phyloP scores from a whole-genome alignment of 2,888 invertebrate species.

The Andricus curvator region DNA sequence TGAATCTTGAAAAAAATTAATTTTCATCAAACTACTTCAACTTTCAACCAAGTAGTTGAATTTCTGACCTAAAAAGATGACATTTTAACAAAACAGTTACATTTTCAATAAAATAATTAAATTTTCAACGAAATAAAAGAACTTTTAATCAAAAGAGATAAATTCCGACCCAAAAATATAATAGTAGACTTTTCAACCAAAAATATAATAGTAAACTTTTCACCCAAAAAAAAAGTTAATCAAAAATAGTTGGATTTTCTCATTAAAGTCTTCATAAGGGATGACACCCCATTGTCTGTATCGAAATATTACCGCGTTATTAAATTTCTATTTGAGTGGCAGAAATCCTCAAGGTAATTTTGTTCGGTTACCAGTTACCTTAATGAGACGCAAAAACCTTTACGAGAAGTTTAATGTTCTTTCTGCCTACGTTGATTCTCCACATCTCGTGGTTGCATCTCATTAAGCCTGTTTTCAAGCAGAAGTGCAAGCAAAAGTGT shows the following conservation, averaged over 20 bases:
- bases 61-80: too few relatives aligned
- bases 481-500: neutral
- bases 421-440: constrained; percentile 1
- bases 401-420: constrained; percentile 10
- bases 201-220: too few relatives aligned
- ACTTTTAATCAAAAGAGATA: too few relatives aligned
- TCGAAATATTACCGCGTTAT: neutral
- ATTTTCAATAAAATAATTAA: too few relatives aligned
- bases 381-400: neutral
- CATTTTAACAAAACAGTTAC: too few relatives aligned
- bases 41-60: too few relatives aligned
- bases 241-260: neutral
- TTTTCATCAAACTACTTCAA: too few relatives aligned
- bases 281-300: neutral
- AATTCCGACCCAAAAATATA: too few relatives aligned
- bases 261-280: neutral
- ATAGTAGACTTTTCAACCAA: too few relatives aligned
- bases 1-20: too few relatives aligned
- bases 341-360: constrained; percentile 28
- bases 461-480: constrained; percentile 19
- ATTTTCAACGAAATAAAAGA: too few relatives aligned
- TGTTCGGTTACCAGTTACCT: neutral
- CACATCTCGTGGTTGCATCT: constrained; percentile 17
- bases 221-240: too few relatives aligned
- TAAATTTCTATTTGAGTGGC: constrained; percentile 9